Percentiles rank a stretch among this genome's conserved stretches.
Evolutionary conservation across 2,113 vertebrate species (phyloP).

Genomic region (Ciconia maguari): DNA sequence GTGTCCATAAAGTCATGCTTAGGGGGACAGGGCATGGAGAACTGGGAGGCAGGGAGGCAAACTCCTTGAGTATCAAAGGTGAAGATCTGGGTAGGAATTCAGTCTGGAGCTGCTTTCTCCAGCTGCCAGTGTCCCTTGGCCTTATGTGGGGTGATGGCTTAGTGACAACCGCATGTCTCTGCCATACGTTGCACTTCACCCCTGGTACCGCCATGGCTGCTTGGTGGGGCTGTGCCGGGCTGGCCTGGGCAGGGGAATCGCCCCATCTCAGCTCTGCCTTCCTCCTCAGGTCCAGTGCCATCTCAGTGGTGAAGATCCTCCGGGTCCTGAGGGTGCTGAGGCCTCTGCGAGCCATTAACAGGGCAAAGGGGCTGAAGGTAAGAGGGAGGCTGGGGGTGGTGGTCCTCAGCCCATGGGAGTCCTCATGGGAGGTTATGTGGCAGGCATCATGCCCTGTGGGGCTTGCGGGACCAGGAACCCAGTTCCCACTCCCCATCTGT

Average conservation of each 20-base stretch:
- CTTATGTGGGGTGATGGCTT: not conserved
- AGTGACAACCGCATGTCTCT: fast-evolving
- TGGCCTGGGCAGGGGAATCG: not conserved
- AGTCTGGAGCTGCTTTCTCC: not conserved
- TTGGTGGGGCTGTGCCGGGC: not conserved
- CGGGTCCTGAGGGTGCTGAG: slow-evolving; percentile 93
- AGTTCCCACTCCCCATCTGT: not conserved
- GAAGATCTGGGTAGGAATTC: not conserved
- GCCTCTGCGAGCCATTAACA: slow-evolving; percentile 94
- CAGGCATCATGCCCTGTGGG: not conserved
- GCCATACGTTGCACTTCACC: not conserved
- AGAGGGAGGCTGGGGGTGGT: not conserved
- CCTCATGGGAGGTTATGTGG: not conserved
- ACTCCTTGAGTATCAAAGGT: not conserved
- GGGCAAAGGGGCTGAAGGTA: slow-evolving; percentile 98
- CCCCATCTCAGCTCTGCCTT: not conserved
- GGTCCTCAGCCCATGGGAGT: fast-evolving
- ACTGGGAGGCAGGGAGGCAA: not conserved
- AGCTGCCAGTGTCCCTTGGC: not conserved
- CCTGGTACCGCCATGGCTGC: not conserved
- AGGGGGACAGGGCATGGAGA: not conserved
- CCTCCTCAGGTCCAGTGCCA: slow-evolving; percentile 87
- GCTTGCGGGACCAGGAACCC: not conserved
- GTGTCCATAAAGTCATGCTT: not conserved
- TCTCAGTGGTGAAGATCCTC: slow-evolving; percentile 98